Conservation (phyloP, 1,140 invertebrate species). For the Heliconius hermathena region DNA sequence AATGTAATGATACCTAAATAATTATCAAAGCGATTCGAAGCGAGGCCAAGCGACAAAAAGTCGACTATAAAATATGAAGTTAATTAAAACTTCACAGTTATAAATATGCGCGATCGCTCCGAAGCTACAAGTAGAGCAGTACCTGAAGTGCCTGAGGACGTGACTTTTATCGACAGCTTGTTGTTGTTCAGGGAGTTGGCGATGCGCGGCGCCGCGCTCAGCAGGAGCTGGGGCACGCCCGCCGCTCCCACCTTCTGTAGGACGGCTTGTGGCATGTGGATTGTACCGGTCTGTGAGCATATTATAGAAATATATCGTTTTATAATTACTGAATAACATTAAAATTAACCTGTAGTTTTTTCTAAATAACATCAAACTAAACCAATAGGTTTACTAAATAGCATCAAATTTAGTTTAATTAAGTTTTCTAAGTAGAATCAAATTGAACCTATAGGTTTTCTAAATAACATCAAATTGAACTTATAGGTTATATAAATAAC, state of each 20-base stretch:
- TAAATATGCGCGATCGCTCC: background rate
- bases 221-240: slow-evolving; percentile 81
- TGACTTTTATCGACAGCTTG: slow-evolving; percentile 85
- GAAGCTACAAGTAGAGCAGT: slow-evolving; percentile 15
- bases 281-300: slow-evolving; percentile 77
- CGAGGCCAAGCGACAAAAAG: too few species aligned
- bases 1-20: too few species aligned
- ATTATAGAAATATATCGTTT: background rate
- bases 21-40: too few species aligned
- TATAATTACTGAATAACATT: too few species aligned
- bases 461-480: background rate
- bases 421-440: too few species aligned
- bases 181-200: slow-evolving; percentile 82
- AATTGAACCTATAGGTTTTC: background rate
- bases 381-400: too few species aligned
- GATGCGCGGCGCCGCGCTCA: slow-evolving; percentile 80
- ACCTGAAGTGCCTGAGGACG: slow-evolving; percentile 82
- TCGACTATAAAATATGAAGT: too few species aligned
- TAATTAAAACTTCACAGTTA: background rate
- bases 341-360: too few species aligned
- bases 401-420: too few species aligned
- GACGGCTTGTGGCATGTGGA: slow-evolving; percentile 82
- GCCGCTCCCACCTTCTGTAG: slow-evolving; percentile 81
- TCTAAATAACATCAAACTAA: too few species aligned
- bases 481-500: too few species aligned